Evolutionary conservation across 2,888 invertebrate species (phyloP), one percentile per base, ranked within the genome.

Genomic region (Tinea semifulvella): DNA sequence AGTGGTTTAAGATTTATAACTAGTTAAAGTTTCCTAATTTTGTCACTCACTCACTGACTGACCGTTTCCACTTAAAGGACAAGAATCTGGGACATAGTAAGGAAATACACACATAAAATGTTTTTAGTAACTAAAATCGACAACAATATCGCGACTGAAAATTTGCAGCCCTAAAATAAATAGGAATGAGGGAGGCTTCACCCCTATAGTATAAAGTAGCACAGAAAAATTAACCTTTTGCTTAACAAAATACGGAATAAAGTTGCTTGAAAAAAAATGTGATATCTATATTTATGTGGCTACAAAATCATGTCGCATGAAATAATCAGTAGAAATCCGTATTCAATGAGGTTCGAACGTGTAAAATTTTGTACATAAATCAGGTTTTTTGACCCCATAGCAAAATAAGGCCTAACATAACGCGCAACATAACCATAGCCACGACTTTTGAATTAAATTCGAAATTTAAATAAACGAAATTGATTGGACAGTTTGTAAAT

Each of bases 261-360:
- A 22, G 8, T 22, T 22, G 22, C 22, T 5, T 22, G 22, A 22
- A 22, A 22, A 22, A 22, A 7, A 22, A 8, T 22, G 8, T 22
- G 22, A n/a, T n/a, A n/a, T n/a, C n/a, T 22, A 22, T 7, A 27
- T 27, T n/a, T 13, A 31, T n/a, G 11, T 36, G n/a, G 5, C 4
- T 36, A 36, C 4, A 11, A 5, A 5, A 22, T 40, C 52, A 56
- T 53, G 52, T 50, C 48, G 57, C 57, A 68, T 73, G 65, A 72
- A 77, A 75, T 75, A 75, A 75, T 75, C 77, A 77, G 77, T 76
- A 71, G 61, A 56, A 55, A 56, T 54, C 59, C 50, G 53, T 54
- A 49, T 48, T 48, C 48, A 50, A 17, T 42, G 31, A 22, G 43
- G 17, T n/a, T 47, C 17, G 44, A 46, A 27, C 45, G 45, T 36